A percentile compares a stretch with the other conserved stretches of the same genome.
phyloP scores from a whole-genome alignment of 2,113 vertebrate genomes.

The Heterotis niloticus region DNA sequence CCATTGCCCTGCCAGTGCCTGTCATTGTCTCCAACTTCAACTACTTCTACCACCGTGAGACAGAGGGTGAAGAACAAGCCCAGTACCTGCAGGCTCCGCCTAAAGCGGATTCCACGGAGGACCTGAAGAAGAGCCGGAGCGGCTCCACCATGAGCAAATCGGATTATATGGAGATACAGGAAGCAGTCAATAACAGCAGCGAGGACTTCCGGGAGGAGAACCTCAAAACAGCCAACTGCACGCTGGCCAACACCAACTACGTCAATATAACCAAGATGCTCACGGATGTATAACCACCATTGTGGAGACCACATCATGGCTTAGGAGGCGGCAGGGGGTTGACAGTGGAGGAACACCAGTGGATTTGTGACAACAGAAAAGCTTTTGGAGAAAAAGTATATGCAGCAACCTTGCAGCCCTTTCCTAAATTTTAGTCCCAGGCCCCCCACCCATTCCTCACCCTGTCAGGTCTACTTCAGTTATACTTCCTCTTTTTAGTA shows the following conservation, averaged over 20 bases:
- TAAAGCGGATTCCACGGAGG: slow-evolving; percentile 88
- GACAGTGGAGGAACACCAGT: slow-evolving; percentile 41
- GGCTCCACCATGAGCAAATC: slow-evolving; percentile 96
- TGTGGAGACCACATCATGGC: slow-evolving; percentile 19
- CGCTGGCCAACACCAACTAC: slow-evolving; percentile 98
- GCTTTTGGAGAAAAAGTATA: slow-evolving; percentile 33
- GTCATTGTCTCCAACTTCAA: slow-evolving; percentile 99
- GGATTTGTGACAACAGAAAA: slow-evolving; percentile 43
- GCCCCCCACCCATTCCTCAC: slow-evolving; percentile 37
- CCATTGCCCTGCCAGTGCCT: slow-evolving; percentile 95
- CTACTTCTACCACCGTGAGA: slow-evolving; percentile 99
- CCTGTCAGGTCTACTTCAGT: slow-evolving; percentile 42
- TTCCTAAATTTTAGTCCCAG: slow-evolving; percentile 26
- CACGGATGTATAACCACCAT: slow-evolving; percentile 84
- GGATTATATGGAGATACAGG: slow-evolving; percentile 98
- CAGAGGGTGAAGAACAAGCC: slow-evolving; percentile 95
- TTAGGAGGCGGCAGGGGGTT: slow-evolving; percentile 5
- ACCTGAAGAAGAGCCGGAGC: slow-evolving; percentile 96
- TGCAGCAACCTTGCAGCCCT: slow-evolving; percentile 31
- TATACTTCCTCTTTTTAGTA: slow-evolving; percentile 40
- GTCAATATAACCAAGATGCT: slow-evolving; percentile 99
- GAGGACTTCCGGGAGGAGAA: slow-evolving; percentile 95
- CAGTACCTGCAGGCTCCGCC: slow-evolving; percentile 89
- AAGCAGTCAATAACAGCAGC: slow-evolving; percentile 91
- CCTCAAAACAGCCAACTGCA: slow-evolving; percentile 95